These are phyloP conservation scores for Aphodius sticticus DNA, from an alignment of 2,888 invertebrate genomes.

Conservation along the genomic window DNA sequence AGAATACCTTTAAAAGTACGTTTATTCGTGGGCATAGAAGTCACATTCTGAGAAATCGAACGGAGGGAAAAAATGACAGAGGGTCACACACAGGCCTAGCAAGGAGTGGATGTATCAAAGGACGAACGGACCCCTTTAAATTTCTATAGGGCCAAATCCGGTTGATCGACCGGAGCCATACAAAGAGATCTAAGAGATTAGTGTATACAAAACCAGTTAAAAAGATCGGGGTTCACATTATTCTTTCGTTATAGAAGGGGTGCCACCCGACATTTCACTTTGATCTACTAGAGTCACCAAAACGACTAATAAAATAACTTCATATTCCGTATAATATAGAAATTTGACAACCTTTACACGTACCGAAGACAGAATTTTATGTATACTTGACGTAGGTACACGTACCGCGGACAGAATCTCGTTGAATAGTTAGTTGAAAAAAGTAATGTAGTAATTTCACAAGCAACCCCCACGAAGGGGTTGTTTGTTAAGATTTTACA, in stretches of 20 bases:
- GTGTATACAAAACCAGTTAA: slow-evolving; percentile 20
- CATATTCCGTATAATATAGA: slow-evolving; percentile 6
- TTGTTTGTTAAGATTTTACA: too few relatives aligned
- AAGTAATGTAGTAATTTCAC: too few relatives aligned
- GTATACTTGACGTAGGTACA: not conserved
- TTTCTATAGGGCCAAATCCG: slow-evolving; percentile 19
- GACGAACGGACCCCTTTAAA: not conserved
- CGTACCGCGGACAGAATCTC: not conserved
- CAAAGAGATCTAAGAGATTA: slow-evolving; percentile 27
- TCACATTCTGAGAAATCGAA: slow-evolving; percentile 12
- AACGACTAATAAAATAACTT: slow-evolving; percentile 17
- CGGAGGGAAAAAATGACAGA: slow-evolving; percentile 6
- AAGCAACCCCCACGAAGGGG: too few relatives aligned
- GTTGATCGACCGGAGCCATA: slow-evolving; percentile 15
- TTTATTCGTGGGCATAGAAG: not conserved
- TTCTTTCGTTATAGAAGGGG: not conserved
- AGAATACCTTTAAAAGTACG: not conserved
- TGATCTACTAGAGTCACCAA: slow-evolving; percentile 6
- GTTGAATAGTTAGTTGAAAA: too few relatives aligned
- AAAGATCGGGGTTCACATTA: slow-evolving; percentile 23
- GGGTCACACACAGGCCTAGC: not conserved
- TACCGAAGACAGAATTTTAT: too few relatives aligned
- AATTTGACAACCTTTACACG: too few relatives aligned
- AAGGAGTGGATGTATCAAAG: slow-evolving; percentile 5
- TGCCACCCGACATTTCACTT: slow-evolving; percentile 12